phyloP scores from a whole-genome alignment of 2,888 invertebrate genomes.

The Torymus tubicola region DNA sequence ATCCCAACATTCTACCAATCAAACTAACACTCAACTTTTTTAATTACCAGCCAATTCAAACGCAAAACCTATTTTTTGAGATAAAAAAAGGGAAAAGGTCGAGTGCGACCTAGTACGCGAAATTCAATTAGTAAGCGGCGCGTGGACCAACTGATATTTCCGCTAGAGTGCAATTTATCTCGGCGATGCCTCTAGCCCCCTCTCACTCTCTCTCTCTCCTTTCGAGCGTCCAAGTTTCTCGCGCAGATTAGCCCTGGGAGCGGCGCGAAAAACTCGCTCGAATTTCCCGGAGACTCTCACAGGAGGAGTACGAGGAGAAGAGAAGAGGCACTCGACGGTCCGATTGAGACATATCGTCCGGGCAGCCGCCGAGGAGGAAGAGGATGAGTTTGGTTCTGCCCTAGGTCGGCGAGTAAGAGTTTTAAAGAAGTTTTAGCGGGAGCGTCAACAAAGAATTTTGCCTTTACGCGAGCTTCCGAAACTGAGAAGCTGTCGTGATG shows the following conservation, averaged over 20 bases:
- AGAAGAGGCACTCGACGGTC: slow-evolving; percentile 1
- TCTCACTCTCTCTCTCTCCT: too few relatives aligned
- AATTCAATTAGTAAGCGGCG: slow-evolving; percentile 39
- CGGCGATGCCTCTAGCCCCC: neutral
- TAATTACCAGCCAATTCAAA: neutral
- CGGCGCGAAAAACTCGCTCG: slow-evolving; percentile 15
- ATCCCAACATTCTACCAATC: too few relatives aligned
- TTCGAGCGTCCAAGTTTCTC: slow-evolving; percentile 4
- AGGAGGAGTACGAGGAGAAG: neutral
- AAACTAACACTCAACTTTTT: neutral
- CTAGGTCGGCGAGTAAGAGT: too few relatives aligned
- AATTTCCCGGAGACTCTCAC: slow-evolving; percentile 5
- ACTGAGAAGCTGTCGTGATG: too few relatives aligned
- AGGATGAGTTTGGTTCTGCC: too few relatives aligned
- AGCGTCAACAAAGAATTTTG: too few relatives aligned
- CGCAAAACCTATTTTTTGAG: neutral
- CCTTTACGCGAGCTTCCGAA: too few relatives aligned
- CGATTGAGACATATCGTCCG: too few relatives aligned
- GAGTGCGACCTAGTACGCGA: slow-evolving; percentile 1
- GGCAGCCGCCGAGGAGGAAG: too few relatives aligned
- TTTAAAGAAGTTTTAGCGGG: too few relatives aligned
- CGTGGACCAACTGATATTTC: slow-evolving; percentile 34
- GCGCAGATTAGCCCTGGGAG: slow-evolving; percentile 15
- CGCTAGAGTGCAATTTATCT: slow-evolving; percentile 31
- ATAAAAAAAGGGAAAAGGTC: neutral